Conservation (phyloP, 2,888 invertebrate species). For the Mimas tiliae region DNA sequence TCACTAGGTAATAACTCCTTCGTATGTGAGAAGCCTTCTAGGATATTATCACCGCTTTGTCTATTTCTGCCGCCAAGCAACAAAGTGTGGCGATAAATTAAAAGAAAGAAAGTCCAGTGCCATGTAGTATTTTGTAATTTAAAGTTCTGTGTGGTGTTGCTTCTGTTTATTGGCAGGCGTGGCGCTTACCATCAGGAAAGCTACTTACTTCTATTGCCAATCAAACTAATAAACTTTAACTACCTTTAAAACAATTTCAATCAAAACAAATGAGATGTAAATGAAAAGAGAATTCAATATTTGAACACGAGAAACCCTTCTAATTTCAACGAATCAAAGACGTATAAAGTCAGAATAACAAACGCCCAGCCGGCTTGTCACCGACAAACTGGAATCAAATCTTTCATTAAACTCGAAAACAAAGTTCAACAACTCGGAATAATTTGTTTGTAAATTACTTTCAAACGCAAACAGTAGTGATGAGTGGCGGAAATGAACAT, state of each 20-base stretch:
- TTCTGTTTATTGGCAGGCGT: too few relatives aligned
- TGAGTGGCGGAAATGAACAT: conserved; percentile 37
- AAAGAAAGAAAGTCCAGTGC: too few relatives aligned
- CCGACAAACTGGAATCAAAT: conserved; percentile 32
- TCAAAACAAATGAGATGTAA: not conserved
- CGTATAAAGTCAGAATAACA: conserved; percentile 2
- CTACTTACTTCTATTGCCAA: too few relatives aligned
- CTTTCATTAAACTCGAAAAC: conserved; percentile 42
- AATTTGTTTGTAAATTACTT: conserved; percentile 54
- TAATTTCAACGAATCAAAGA: conserved; percentile 15
- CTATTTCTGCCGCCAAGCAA: too few relatives aligned
- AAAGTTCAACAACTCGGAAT: conserved; percentile 43
- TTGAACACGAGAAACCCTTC: conserved; percentile 20
- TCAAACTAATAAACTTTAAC: too few relatives aligned
- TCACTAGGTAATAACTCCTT: too few relatives aligned
- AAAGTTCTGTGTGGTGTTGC: too few relatives aligned
- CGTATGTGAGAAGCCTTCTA: too few relatives aligned
- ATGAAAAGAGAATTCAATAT: conserved; percentile 1
- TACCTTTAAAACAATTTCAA: not conserved
- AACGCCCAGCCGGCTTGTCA: conserved; percentile 19
- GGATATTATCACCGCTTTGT: too few relatives aligned
- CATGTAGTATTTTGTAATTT: too few relatives aligned
- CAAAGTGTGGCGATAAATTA: too few relatives aligned
- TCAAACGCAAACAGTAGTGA: conserved; percentile 35
- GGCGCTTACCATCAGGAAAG: too few relatives aligned